Percentiles rank a stretch among this genome's conserved stretches.
Conservation (phyloP, 92 coral and sea anemone genomes). For the Meandrina meandrites region DNA sequence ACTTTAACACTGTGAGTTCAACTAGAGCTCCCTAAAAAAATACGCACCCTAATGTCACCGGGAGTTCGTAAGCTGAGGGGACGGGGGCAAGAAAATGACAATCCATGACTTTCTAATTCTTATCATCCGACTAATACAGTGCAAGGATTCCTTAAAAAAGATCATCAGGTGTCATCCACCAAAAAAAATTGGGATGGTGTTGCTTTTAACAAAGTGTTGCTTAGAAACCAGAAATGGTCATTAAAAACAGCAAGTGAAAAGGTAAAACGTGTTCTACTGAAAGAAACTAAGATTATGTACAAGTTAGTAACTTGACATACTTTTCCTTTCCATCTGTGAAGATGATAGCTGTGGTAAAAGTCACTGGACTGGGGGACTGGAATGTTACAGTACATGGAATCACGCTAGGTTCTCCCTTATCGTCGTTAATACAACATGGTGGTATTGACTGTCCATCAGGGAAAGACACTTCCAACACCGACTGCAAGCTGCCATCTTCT, state of each 20-base stretch:
- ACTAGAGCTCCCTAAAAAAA: not conserved
- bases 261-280: not conserved
- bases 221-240: not conserved
- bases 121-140: not conserved
- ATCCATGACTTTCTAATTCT: not conserved
- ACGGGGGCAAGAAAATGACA: not conserved
- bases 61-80: not conserved
- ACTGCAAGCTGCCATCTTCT: conserved; percentile 82
- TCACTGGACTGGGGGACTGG: conserved; percentile 88
- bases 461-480: conserved; percentile 77
- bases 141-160: not conserved
- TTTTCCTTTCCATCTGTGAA: conserved; percentile 79
- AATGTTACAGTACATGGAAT: conserved; percentile 79
- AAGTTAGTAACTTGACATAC: conserved; percentile 46
- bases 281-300: too few species aligned
- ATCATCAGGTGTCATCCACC: too few species aligned
- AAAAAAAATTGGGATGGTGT: not conserved
- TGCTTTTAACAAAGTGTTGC: not conserved
- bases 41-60: not conserved
- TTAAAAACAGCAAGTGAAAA: too few species aligned
- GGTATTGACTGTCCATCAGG: conserved; percentile 81
- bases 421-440: conserved; percentile 69
- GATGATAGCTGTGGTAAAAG: conserved; percentile 66
- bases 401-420: conserved; percentile 70
- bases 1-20: not conserved